phyloP scores from a whole-genome alignment of 2,797 vertebrate genomes.

The Hippopotamyrus pictus region DNA sequence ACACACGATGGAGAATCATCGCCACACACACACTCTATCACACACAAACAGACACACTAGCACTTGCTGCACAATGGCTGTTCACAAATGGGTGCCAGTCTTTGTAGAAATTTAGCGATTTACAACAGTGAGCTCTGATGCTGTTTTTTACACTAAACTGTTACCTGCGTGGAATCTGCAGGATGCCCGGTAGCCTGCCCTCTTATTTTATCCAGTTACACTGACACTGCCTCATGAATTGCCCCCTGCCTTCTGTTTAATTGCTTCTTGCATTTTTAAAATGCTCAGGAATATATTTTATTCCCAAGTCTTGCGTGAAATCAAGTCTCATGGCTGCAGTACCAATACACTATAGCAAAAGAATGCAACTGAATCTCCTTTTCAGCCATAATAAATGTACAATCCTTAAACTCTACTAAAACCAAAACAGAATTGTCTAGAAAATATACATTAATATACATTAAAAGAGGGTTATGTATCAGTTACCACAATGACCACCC shows the following conservation, averaged over 20 bases:
- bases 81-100: constrained; percentile 61
- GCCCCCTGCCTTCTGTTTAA: constrained; percentile 16
- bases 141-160: constrained; percentile 63
- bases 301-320: constrained; percentile 38
- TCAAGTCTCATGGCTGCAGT: constrained; percentile 33
- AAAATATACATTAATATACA: background rate
- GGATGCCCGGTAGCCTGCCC: constrained; percentile 42
- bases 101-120: constrained; percentile 57
- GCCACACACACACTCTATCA: constrained; percentile 31
- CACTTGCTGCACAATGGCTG: constrained; percentile 41
- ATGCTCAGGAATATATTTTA: constrained; percentile 34
- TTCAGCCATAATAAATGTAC: background rate
- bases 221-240: constrained; percentile 24
- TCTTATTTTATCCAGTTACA: constrained; percentile 34
- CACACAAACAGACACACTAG: constrained; percentile 20
- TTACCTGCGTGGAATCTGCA: constrained; percentile 69
- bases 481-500: background rate
- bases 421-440: background rate
- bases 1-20: constrained; percentile 44
- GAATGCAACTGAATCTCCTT: constrained; percentile 38
- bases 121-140: constrained; percentile 57
- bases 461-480: background rate
- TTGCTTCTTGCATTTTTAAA: constrained; percentile 34
- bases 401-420: background rate
- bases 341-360: constrained; percentile 53